A percentile compares a stretch with the other conserved stretches of the same genome.
These are phyloP conservation scores for Thrips palmi DNA, from an alignment of 1,140 invertebrate species.

Conservation along the genomic window DNA sequence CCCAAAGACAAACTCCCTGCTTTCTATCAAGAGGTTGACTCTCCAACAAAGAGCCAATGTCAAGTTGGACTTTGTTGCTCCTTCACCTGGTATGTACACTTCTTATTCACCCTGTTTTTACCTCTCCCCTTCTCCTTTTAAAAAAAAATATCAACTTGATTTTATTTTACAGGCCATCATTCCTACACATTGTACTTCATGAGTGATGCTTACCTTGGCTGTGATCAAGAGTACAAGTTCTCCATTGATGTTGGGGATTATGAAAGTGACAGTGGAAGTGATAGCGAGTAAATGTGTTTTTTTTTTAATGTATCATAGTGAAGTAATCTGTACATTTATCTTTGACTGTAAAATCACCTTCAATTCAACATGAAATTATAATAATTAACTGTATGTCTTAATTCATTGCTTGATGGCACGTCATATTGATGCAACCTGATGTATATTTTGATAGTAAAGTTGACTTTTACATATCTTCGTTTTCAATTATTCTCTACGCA, in stretches of 20 bases:
- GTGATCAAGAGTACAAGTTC: conserved; percentile 92
- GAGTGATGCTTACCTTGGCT: conserved; percentile 96
- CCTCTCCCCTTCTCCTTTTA: too few relatives aligned
- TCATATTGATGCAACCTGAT: too few relatives aligned
- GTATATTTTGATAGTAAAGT: too few relatives aligned
- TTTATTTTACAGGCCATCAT: conserved; percentile 40
- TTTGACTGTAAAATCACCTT: too few relatives aligned
- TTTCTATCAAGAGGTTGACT: conserved; percentile 91
- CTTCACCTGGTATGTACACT: conserved; percentile 33
- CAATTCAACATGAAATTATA: too few relatives aligned
- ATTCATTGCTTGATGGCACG: too few relatives aligned
- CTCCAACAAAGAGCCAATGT: conserved; percentile 87
- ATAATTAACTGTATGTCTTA: too few relatives aligned
- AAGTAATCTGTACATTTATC: too few relatives aligned
- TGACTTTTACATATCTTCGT: too few relatives aligned
- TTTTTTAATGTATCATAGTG: too few relatives aligned
- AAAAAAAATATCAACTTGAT: conserved; percentile 4
- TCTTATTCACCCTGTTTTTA: background rate
- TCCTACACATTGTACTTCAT: conserved; percentile 95
- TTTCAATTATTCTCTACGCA: too few relatives aligned
- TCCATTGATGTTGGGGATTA: conserved; percentile 59
- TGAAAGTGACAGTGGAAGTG: conserved; percentile 33
- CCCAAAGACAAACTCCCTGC: conserved; percentile 77
- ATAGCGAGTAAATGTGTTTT: conserved; percentile 24
- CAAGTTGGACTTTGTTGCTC: conserved; percentile 89